phyloP scores from a whole-genome alignment of 2,113 vertebrate genomes.

The Ginglymostoma cirratum region DNA sequence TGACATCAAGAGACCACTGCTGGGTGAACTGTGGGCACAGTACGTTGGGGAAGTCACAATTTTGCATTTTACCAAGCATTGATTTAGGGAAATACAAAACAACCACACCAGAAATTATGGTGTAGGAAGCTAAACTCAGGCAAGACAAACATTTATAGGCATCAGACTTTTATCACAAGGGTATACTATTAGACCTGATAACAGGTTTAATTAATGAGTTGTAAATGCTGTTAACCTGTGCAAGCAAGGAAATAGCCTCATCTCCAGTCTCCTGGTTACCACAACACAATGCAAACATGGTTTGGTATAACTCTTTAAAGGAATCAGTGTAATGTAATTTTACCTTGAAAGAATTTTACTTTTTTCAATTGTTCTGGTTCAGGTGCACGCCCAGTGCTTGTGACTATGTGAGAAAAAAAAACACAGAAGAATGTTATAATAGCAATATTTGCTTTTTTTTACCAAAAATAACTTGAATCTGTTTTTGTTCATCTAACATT shows the following conservation, averaged over 20 bases:
- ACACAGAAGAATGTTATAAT: background rate
- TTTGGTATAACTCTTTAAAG: background rate
- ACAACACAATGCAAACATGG: background rate
- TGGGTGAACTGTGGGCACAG: background rate
- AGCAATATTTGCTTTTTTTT: background rate
- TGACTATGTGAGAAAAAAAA: background rate
- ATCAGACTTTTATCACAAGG: background rate
- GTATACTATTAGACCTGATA: background rate
- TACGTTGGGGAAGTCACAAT: background rate
- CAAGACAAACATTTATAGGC: background rate
- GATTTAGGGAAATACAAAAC: background rate
- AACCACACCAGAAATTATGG: background rate
- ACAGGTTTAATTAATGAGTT: background rate
- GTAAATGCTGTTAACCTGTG: background rate
- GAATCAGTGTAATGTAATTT: background rate
- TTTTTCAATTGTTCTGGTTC: background rate
- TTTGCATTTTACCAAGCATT: background rate
- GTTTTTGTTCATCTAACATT: background rate
- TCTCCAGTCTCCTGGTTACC: background rate
- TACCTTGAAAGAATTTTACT: constrained; percentile 16
- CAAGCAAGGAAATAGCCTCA: background rate
- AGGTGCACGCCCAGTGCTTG: background rate
- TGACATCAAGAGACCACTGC: background rate
- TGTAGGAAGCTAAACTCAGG: background rate
- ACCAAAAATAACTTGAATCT: background rate